Conservation (phyloP, 2,888 invertebrate genomes). For the Lasiommata megera region DNA sequence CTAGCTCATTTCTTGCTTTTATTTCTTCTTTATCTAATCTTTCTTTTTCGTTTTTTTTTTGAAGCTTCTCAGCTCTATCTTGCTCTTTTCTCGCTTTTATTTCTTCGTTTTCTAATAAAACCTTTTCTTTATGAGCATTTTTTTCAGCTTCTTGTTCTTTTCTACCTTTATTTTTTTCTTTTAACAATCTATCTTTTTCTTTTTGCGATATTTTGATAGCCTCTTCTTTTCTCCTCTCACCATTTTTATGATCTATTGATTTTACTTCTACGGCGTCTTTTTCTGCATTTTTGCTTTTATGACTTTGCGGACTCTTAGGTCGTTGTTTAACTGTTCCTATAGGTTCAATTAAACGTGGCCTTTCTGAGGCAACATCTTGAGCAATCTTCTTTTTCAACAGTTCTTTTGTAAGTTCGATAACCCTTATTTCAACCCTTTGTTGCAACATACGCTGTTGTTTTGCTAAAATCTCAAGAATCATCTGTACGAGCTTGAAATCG, state of each 20-base stretch:
- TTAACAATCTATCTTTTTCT: conserved; percentile 11
- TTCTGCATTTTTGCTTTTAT: not conserved
- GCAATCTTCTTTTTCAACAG: conserved; percentile 9
- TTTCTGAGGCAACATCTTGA: not conserved
- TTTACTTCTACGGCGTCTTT: not conserved
- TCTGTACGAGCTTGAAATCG: conserved; percentile 59
- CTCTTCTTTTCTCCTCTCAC: no score
- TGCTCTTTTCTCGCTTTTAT: not conserved
- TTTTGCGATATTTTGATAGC: no score
- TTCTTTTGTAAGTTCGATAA: conserved; percentile 28
- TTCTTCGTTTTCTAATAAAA: conserved; percentile 8
- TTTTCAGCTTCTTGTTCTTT: conserved; percentile 30
- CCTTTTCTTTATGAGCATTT: conserved; percentile 21
- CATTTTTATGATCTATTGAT: not conserved
- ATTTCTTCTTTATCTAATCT: not conserved
- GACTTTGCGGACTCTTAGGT: not conserved
- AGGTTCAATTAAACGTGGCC: not conserved
- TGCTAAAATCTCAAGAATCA: conserved; percentile 58
- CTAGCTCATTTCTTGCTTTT: no score
- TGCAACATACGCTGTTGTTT: conserved; percentile 60
- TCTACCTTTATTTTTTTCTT: conserved; percentile 19
- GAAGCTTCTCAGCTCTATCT: not conserved
- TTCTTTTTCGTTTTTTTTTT: not conserved
- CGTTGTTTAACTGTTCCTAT: not conserved
- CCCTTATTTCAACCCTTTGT: conserved; percentile 55